These are phyloP conservation scores for Turritopsis rubra DNA, from an alignment of 30 jellyfish, hydroid and myxozoan species.

Conservation along the genomic window DNA sequence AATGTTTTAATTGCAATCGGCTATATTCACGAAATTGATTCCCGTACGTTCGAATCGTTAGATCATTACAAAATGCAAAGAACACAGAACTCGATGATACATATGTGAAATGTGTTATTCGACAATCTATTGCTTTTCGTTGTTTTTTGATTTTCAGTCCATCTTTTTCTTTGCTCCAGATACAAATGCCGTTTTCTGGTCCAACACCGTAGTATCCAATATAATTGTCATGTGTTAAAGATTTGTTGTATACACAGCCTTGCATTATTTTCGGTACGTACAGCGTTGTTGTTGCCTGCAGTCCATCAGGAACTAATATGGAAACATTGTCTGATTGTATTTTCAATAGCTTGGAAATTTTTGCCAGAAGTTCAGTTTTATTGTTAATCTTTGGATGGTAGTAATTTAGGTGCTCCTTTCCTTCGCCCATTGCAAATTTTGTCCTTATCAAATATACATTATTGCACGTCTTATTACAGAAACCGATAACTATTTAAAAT, in stretches of 20 bases:
- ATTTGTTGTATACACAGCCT: conserved; percentile 27
- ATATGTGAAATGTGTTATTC: conserved; percentile 37
- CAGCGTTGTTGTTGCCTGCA: conserved; percentile 38
- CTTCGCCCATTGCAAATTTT: background rate
- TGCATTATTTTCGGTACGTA: conserved; percentile 62
- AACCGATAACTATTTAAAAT: no score
- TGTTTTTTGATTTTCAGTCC: conserved; percentile 18
- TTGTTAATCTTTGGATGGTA: conserved; percentile 33
- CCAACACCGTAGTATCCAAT: conserved; percentile 80
- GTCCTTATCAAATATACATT: background rate
- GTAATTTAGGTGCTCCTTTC: background rate
- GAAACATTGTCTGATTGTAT: conserved; percentile 25
- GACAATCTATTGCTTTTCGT: conserved; percentile 24
- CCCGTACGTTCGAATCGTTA: conserved; percentile 53
- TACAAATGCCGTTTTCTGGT: conserved; percentile 41
- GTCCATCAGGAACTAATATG: conserved; percentile 45
- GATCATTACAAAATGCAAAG: conserved; percentile 75
- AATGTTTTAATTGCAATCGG: conserved; percentile 34
- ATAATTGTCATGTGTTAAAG: conserved; percentile 40
- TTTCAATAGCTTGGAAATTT: conserved; percentile 8
- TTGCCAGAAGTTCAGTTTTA: conserved; percentile 8
- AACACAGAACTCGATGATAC: conserved; percentile 31
- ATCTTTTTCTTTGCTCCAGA: conserved; percentile 58
- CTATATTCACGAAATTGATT: conserved; percentile 47
- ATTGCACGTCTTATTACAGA: no score